Evolutionary conservation across 2,888 invertebrate genomes (phyloP).

Genomic region (Protophormia terraenovae): DNA sequence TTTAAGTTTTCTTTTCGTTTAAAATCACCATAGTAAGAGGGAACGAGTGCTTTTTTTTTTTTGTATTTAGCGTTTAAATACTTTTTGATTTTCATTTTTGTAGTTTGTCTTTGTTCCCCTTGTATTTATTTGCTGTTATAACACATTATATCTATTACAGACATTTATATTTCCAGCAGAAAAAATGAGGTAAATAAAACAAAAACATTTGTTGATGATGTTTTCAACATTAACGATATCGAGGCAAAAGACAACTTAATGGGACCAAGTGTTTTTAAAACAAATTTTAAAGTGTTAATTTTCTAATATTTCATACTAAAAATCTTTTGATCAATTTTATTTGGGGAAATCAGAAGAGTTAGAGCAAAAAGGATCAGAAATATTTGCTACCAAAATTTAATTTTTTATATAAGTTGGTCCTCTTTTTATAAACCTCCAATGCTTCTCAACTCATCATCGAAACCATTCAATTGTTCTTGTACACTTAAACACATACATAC

Average conservation of each 20-base stretch:
- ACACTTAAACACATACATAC: not conserved
- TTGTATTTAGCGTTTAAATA: not conserved
- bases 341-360: no score
- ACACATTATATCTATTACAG: constrained; percentile 33
- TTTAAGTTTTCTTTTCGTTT: not conserved
- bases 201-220: constrained; percentile 33
- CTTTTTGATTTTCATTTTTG: constrained; percentile 23
- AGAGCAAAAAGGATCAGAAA: no score
- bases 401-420: no score
- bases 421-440: not conserved
- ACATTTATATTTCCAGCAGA: constrained; percentile 19
- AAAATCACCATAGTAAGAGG: not conserved
- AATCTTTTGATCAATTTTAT: no score
- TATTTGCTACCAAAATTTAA: no score
- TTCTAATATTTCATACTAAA: no score
- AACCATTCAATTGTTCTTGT: constrained; percentile 39
- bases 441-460: constrained; percentile 8
- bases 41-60: not conserved
- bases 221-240: not conserved
- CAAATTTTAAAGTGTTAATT: no score
- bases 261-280: not conserved
- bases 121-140: constrained; percentile 32
- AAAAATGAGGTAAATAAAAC: not conserved
- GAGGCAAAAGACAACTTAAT: not conserved
- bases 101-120: not conserved